phyloP scores from a whole-genome alignment of 2,888 invertebrate species.

The Heliconius cydno region DNA sequence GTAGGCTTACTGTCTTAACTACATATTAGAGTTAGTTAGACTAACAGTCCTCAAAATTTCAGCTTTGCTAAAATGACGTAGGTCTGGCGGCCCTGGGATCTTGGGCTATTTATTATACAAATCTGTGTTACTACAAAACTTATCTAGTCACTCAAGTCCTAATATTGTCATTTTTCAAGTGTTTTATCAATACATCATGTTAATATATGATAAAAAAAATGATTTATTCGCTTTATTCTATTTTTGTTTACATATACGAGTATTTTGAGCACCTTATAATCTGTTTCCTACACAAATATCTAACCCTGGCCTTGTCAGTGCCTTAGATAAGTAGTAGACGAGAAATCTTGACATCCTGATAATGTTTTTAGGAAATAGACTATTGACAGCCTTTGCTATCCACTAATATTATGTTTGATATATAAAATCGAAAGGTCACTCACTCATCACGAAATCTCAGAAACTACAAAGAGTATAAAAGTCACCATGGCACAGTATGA shows the following conservation, averaged over 20 bases:
- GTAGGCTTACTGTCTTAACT: no score
- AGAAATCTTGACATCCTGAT: neutral
- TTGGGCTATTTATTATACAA: neutral
- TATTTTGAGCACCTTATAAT: neutral
- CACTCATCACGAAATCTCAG: no score
- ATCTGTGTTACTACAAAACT: neutral
- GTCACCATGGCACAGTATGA: no score
- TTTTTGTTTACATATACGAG: neutral
- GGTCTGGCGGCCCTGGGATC: no score
- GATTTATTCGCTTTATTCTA: neutral
- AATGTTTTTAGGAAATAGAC: neutral
- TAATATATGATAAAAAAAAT: neutral
- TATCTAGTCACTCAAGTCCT: no score
- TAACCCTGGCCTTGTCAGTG: conserved; percentile 7
- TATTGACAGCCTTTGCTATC: no score
- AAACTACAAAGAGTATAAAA: no score
- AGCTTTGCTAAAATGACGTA: no score
- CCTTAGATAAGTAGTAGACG: neutral
- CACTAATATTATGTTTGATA: no score
- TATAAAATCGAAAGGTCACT: no score
- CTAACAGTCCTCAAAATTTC: no score
- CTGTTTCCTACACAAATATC: neutral
- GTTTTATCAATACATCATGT: neutral
- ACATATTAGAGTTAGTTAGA: no score
- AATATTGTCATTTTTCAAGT: neutral